Percentiles rank a stretch among this genome's conserved stretches.
phyloP scores from a whole-genome alignment of 1,140 invertebrate genomes.

The Trialeurodes vaporariorum region DNA sequence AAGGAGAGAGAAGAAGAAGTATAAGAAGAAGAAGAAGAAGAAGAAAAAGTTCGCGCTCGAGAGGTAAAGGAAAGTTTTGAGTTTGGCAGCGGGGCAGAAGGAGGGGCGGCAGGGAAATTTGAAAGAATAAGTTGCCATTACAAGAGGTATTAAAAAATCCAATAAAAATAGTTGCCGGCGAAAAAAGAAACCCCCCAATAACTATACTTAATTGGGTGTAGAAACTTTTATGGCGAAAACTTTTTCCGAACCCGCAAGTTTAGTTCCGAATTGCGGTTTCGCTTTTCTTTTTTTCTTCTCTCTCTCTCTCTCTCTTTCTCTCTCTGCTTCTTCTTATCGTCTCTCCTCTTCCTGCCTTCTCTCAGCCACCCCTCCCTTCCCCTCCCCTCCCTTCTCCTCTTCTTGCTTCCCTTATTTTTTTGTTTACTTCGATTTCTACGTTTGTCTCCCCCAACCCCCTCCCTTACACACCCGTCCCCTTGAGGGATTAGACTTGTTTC shows the following conservation, averaged over 20 bases:
- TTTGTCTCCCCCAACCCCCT: not conserved
- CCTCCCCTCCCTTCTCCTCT: too few relatives aligned
- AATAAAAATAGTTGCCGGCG: not conserved
- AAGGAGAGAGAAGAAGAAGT: not conserved
- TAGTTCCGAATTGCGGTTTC: not conserved
- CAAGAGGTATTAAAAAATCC: not conserved
- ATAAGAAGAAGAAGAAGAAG: not conserved
- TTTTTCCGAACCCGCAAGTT: not conserved
- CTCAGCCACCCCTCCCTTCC: too few relatives aligned
- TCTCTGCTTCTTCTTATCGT: not conserved
- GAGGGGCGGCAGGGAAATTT: not conserved
- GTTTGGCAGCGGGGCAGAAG: not conserved
- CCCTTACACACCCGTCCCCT: not conserved
- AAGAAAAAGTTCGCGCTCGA: not conserved
- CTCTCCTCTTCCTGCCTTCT: too few relatives aligned
- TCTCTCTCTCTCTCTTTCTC: not conserved
- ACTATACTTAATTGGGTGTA: not conserved
- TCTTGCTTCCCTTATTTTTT: too few relatives aligned
- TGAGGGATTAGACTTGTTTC: not conserved
- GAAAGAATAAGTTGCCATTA: not conserved
- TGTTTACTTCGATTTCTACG: not conserved
- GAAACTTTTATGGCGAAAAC: not conserved
- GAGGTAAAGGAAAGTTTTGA: not conserved
- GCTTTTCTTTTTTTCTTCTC: not conserved
- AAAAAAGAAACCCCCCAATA: not conserved